Percentiles rank a stretch among this genome's conserved stretches.
Conservation (phyloP, 2,888 invertebrate species). For the Cerastis rubricosa region DNA sequence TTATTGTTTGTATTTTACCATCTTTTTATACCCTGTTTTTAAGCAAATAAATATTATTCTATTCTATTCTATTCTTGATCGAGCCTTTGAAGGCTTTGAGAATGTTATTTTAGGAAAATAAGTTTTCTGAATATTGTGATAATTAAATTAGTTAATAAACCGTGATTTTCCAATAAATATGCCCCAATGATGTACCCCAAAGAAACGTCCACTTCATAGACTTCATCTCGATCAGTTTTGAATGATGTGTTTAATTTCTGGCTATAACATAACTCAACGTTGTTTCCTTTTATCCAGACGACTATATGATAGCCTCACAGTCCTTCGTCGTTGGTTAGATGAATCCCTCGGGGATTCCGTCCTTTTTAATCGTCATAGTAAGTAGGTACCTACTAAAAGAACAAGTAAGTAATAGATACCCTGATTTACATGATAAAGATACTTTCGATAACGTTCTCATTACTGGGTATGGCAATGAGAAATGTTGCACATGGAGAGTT, state of each 20-base stretch:
- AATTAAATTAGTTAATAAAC: not conserved
- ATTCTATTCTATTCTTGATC: no score
- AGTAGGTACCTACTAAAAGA: no score
- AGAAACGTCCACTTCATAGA: not conserved
- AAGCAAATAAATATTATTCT: no score
- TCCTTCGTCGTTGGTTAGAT: not conserved
- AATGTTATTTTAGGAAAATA: conserved; percentile 33
- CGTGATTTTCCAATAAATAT: not conserved
- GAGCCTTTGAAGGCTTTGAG: conserved; percentile 54
- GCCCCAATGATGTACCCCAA: not conserved
- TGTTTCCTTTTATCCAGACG: not conserved
- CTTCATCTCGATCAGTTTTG: not conserved
- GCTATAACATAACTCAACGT: not conserved
- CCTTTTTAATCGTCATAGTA: not conserved
- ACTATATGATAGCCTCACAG: not conserved
- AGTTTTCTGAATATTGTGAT: not conserved
- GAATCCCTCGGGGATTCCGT: not conserved
- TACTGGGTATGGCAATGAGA: not conserved
- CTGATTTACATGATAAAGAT: not conserved
- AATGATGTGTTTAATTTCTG: not conserved
- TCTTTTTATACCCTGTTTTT: no score
- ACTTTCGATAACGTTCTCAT: not conserved
- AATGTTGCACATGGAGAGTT: not conserved
- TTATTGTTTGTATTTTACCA: no score
- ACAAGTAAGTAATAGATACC: not conserved